Evolutionary conservation across 2,797 vertebrate species (phyloP).

Genomic region (Natrix natrix): DNA sequence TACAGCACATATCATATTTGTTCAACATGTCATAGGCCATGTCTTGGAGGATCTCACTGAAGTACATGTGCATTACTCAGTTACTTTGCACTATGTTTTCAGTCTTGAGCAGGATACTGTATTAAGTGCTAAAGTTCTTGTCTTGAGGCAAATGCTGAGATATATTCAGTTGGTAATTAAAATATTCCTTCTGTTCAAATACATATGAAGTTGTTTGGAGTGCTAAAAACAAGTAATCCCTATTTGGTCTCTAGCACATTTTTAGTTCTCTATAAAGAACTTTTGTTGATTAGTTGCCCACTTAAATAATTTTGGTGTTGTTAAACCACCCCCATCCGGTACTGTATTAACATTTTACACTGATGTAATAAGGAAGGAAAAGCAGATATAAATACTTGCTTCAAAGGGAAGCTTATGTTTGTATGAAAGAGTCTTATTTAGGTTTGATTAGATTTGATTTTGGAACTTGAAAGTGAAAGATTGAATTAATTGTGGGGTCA

Average conservation of each 20-base stretch:
- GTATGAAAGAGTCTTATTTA: slow-evolving; percentile 35
- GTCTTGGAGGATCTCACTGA: neutral
- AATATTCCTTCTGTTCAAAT: neutral
- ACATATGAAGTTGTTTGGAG: neutral
- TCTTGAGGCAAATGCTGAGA: neutral
- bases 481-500: slow-evolving; percentile 35
- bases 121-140: neutral
- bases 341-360: neutral
- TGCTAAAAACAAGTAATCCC: slow-evolving; percentile 46
- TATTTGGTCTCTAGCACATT: slow-evolving; percentile 34
- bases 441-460: slow-evolving; percentile 26
- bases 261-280: slow-evolving; percentile 52
- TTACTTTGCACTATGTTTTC: neutral
- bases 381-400: slow-evolving; percentile 40
- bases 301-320: neutral
- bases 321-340: neutral
- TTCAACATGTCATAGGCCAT: neutral
- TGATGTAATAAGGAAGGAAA: slow-evolving; percentile 61
- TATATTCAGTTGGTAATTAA: neutral
- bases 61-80: neutral
- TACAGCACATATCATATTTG: neutral
- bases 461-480: slow-evolving; percentile 28
- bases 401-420: slow-evolving; percentile 44
- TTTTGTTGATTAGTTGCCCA: slow-evolving; percentile 45
- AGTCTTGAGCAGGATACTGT: neutral